phyloP scores from a whole-genome alignment of 2,113 vertebrate species.

The Dolichallabes microphthalmus region DNA sequence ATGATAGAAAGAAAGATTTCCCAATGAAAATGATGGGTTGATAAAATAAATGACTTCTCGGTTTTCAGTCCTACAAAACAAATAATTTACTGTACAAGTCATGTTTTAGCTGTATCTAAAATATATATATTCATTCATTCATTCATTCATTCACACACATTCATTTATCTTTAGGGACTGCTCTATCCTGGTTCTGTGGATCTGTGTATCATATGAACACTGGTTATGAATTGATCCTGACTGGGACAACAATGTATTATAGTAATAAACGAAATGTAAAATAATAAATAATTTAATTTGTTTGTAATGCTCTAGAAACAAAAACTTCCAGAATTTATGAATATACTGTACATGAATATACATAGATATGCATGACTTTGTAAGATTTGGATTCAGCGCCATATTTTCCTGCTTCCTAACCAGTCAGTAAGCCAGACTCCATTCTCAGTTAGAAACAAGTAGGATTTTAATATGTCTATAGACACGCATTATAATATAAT shows the following conservation, averaged over 20 bases:
- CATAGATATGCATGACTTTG: too few relatives aligned
- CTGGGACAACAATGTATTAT: background rate
- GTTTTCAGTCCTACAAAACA: background rate
- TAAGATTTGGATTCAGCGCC: background rate
- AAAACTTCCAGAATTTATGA: background rate
- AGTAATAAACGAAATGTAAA: background rate
- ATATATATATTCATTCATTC: background rate
- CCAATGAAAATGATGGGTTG: background rate
- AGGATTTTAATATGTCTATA: background rate
- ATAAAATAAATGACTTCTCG: background rate
- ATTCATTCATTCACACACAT: background rate
- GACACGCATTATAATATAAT: too few relatives aligned
- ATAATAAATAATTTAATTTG: background rate
- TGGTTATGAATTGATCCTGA: background rate
- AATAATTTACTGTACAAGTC: background rate
- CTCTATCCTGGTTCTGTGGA: background rate
- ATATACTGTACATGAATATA: background rate
- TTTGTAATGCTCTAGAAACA: background rate
- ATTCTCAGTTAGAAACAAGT: background rate
- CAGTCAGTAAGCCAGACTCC: too few relatives aligned
- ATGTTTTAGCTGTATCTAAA: background rate
- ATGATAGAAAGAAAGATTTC: background rate
- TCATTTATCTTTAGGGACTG: background rate
- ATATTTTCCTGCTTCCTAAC: background rate
- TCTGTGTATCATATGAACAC: background rate